Base-by-base conservation (phyloP, 2,113 vertebrate species). In the Trichomycterus rosablanca region DNA sequence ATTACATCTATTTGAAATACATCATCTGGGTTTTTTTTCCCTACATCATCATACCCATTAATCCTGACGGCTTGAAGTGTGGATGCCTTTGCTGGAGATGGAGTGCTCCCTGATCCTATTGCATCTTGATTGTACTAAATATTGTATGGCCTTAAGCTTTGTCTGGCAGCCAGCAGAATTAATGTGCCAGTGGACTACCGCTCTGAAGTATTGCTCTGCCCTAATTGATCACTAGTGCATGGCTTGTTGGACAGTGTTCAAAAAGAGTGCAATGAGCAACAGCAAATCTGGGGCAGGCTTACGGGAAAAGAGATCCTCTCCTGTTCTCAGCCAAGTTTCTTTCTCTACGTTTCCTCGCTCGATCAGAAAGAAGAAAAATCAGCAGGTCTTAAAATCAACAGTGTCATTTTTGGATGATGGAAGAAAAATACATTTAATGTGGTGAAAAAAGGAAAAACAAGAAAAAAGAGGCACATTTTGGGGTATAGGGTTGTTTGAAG, bases 181-280 rank as follows among this genome's bases (percentile, higher is more conserved):
- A 63, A 67, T 72, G 59, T 62, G 70, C 50, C 59, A 40, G 30
- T 59, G 37, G 48, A 32, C 53, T 57, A 40, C 46, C 45, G 70
- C 46, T 48, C 59, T 63, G 51, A 72, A 67, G 64, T 52, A 63
- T 63, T 34, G 39, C 64, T 72, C 53, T 67, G 59, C 63, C 59
- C 64, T 67, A 72, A 72, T 67, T 72, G 64, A 72, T 72, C 53
- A 26, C 53, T 63, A 59, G 60, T 46, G 48, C 70, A 52, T 67
- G 52, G 46, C 32, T 59, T 7, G 39, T 63, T 72, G 70, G 63
- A 67, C 34, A 51, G 37, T 46, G 30, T 67, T 71, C 69, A 62
- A 30, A 67, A 58, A 59, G 69, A 71, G 62, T 67, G 45, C 45
- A 28, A 54, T 54, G 49, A 58, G 69, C 63, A 44, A 62, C 43